These are phyloP conservation scores for Criorhina ranunculi DNA, from an alignment of 2,888 invertebrate species.

Conservation along the genomic window DNA sequence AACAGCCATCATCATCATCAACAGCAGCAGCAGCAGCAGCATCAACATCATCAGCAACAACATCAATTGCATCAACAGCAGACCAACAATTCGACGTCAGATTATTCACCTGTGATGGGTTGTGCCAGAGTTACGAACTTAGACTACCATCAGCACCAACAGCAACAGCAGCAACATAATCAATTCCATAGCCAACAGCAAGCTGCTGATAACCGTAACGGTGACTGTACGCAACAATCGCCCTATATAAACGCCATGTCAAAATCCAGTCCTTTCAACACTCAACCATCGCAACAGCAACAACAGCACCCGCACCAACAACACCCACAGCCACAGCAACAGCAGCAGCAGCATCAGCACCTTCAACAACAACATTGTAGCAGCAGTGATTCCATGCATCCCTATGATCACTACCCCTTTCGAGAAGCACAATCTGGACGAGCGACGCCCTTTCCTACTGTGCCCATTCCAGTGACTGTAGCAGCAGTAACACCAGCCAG, in stretches of 20 bases:
- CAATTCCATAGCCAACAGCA: constrained; percentile 79
- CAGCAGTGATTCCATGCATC: constrained; percentile 80
- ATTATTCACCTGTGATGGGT: constrained; percentile 80
- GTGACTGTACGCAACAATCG: constrained; percentile 67
- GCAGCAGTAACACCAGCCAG: constrained; percentile 62
- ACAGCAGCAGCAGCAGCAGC: constrained; percentile 74
- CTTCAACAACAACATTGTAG: constrained; percentile 57
- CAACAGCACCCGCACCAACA: constrained; percentile 80
- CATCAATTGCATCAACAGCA: constrained; percentile 77
- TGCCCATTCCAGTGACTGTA: constrained; percentile 44
- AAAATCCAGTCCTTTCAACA: constrained; percentile 59
- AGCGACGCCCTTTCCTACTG: constrained; percentile 89
- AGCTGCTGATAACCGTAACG: constrained; percentile 61
- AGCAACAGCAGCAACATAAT: constrained; percentile 79
- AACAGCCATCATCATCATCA: constrained; percentile 77
- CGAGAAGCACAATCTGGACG: constrained; percentile 86
- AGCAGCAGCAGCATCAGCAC: constrained; percentile 79
- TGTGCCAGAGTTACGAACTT: constrained; percentile 82
- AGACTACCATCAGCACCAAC: constrained; percentile 80
- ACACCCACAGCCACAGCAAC: constrained; percentile 78
- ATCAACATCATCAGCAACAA: constrained; percentile 77
- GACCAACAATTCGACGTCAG: constrained; percentile 56
- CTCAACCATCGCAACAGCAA: constrained; percentile 78
- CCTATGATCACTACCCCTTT: constrained; percentile 84
- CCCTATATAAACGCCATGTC: constrained; percentile 67